These are phyloP conservation scores for Hirundichthys speculiger DNA, from an alignment of 2,113 vertebrate genomes.

Conservation along the genomic window DNA sequence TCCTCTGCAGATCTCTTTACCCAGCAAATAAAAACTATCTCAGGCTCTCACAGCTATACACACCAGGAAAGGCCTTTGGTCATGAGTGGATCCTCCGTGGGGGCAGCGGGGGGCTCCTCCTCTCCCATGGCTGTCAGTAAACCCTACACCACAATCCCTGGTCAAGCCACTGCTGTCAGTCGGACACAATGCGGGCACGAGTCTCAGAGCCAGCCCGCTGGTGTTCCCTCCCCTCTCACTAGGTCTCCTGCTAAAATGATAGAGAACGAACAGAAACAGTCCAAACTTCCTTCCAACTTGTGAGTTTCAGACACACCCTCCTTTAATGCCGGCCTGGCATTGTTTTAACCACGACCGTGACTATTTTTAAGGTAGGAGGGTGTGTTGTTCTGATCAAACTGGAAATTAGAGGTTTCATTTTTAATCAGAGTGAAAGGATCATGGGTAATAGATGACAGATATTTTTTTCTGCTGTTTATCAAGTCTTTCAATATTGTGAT, in stretches of 20 bases:
- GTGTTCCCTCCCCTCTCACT: conserved; percentile 37
- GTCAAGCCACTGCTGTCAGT: conserved; percentile 84
- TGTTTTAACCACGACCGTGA: conserved; percentile 29
- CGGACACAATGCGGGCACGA: conserved; percentile 87
- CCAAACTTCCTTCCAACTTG: conserved; percentile 94
- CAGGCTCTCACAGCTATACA: conserved; percentile 88
- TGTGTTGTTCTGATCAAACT: conserved; percentile 58
- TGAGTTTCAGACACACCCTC: conserved; percentile 82
- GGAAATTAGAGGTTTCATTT: conserved; percentile 52
- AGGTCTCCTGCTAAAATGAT: conserved; percentile 72
- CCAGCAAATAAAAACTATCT: conserved; percentile 94
- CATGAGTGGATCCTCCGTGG: conserved; percentile 76
- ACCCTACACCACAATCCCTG: conserved; percentile 82
- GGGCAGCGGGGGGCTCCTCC: conserved; percentile 67
- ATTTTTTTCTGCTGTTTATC: conserved; percentile 56
- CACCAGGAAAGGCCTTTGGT: conserved; percentile 86
- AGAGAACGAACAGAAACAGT: conserved; percentile 83
- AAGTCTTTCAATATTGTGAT: conserved; percentile 59
- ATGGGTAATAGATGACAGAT: conserved; percentile 30
- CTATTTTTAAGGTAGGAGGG: conserved; percentile 47
- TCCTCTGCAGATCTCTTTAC: conserved; percentile 84
- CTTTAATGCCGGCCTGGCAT: conserved; percentile 48
- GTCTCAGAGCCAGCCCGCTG: conserved; percentile 69
- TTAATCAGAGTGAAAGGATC: conserved; percentile 58
- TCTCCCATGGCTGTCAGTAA: conserved; percentile 79